These are phyloP conservation scores for Diachrysia chrysitis DNA, from an alignment of 2,888 invertebrate species.

Conservation along the genomic window DNA sequence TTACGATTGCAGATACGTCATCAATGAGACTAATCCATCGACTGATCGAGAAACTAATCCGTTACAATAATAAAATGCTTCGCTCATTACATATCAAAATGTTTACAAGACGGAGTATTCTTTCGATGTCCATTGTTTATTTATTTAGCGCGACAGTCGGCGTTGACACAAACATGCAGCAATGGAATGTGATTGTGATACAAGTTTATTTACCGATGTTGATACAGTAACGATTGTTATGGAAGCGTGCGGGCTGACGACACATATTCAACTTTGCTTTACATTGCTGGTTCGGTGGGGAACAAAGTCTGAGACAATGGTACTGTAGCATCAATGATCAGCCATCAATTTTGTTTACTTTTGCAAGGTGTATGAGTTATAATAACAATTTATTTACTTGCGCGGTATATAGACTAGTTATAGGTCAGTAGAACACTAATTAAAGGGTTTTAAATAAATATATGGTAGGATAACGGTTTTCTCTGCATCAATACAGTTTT, in stretches of 20 bases:
- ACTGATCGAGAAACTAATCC: constrained; percentile 2
- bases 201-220: constrained; percentile 46
- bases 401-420: neutral
- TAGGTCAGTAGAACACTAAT: neutral
- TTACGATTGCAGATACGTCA: neutral
- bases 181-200: constrained; percentile 55
- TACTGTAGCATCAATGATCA: neutral
- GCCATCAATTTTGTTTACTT: neutral
- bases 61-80: constrained; percentile 34
- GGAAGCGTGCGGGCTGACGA: constrained; percentile 29
- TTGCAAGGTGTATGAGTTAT: constrained; percentile 1
- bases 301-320: neutral
- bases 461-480: too few relatives aligned
- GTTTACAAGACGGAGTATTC: constrained; percentile 53
- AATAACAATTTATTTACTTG: constrained; percentile 4
- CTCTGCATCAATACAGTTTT: too few relatives aligned
- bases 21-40: neutral
- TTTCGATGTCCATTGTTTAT: constrained; percentile 54
- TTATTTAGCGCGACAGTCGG: constrained; percentile 46
- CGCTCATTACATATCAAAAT: constrained; percentile 42
- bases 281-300: neutral
- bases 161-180: constrained; percentile 45
- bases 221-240: constrained; percentile 40
- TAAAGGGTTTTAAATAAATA: too few relatives aligned
- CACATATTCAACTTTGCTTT: neutral